Percentiles rank a stretch among this genome's conserved stretches.
Conservation (phyloP, 2,888 invertebrate species). For the Alentia gelatinosa region DNA sequence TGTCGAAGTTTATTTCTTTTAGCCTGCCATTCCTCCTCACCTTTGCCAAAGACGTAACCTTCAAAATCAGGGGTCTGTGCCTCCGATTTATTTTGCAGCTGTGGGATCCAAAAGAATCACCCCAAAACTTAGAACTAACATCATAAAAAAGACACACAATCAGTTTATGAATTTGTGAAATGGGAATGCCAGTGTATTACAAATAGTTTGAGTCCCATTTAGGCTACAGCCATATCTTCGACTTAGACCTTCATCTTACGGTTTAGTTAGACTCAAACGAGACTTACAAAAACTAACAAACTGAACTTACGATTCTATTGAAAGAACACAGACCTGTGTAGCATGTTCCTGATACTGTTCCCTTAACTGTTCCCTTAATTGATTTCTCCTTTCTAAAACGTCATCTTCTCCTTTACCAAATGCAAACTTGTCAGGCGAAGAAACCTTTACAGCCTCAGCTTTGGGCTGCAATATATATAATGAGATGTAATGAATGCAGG, state of each 20-base stretch:
- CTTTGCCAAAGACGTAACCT: slow-evolving; percentile 8
- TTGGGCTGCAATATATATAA: slow-evolving; percentile 5
- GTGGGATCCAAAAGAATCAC: neutral
- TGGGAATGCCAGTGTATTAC: no score
- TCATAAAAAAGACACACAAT: neutral
- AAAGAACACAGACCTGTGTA: neutral
- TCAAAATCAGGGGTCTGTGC: neutral
- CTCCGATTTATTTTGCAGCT: neutral
- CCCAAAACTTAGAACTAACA: no score
- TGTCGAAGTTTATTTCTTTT: slow-evolving; percentile 13
- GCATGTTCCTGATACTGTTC: neutral
- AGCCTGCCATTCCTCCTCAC: slow-evolving; percentile 11
- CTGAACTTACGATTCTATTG: no score
- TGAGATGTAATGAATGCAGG: no score
- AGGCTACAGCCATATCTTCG: no score
- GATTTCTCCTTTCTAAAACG: neutral
- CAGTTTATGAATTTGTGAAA: no score
- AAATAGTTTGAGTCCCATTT: no score
- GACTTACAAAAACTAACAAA: no score
- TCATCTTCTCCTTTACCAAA: slow-evolving; percentile 37
- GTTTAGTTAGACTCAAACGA: no score
- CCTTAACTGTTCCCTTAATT: neutral
- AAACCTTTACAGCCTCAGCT: neutral
- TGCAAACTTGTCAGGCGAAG: neutral
- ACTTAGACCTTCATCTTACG: no score